phyloP scores from a whole-genome alignment of 2,888 invertebrate genomes.

The Thalpophila matura region DNA sequence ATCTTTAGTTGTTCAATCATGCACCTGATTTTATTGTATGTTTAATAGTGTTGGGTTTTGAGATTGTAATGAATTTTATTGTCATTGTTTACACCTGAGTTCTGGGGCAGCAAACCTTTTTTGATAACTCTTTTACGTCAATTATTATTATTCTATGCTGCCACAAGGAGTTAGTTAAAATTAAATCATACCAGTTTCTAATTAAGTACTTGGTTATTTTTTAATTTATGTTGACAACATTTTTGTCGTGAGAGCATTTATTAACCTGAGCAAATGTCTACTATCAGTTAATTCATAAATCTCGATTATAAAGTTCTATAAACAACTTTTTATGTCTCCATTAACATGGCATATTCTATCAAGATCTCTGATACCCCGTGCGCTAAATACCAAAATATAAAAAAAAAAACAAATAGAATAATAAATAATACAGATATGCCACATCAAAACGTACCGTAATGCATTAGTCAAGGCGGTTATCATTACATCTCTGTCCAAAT shows the following conservation, averaged over 20 bases:
- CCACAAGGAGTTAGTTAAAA: too few species aligned
- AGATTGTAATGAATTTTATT: not conserved
- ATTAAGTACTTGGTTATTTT: too few species aligned
- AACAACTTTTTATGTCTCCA: slow-evolving; percentile 29
- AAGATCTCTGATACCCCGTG: slow-evolving; percentile 47
- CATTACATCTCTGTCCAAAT: slow-evolving; percentile 74
- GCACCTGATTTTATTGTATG: slow-evolving; percentile 52
- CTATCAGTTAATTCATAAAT: slow-evolving; percentile 18
- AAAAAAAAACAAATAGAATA: slow-evolving; percentile 51
- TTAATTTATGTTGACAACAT: too few species aligned
- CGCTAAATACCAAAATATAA: slow-evolving; percentile 35
- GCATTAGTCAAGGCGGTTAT: slow-evolving; percentile 74
- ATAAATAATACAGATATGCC: slow-evolving; percentile 61
- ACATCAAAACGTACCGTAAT: slow-evolving; percentile 59
- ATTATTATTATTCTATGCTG: too few species aligned
- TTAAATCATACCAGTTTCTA: too few species aligned
- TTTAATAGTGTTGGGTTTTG: slow-evolving; percentile 1
- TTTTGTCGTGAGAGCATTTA: too few species aligned
- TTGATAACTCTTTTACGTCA: too few species aligned
- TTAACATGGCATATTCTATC: slow-evolving; percentile 32
- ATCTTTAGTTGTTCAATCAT: slow-evolving; percentile 66
- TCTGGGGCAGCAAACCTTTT: too few species aligned
- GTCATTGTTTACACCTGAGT: not conserved
- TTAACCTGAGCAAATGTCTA: too few species aligned
- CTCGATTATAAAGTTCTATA: slow-evolving; percentile 5